These are phyloP conservation scores for Nettapus auritus DNA, from an alignment of 2,113 vertebrate genomes.

Conservation along the genomic window DNA sequence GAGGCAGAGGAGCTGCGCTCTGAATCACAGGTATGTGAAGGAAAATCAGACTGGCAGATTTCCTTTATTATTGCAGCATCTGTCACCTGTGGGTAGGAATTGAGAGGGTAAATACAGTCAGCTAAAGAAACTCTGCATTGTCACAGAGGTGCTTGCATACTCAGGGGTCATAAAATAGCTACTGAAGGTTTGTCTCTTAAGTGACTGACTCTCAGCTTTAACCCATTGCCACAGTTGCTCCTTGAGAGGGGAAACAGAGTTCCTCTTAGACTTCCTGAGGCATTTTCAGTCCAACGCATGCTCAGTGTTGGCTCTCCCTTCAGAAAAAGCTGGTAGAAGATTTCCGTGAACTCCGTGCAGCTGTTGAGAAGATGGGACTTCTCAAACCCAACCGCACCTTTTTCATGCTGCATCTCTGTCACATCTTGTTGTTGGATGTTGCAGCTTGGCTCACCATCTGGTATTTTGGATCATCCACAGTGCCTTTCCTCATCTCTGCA, in stretches of 20 bases:
- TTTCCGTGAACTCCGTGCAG: constrained; percentile 77
- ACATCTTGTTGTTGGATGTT: constrained; percentile 80
- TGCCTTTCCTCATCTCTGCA: constrained; percentile 73
- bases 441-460: constrained; percentile 79
- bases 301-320: background rate
- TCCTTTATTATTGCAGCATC: background rate
- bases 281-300: background rate
- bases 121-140: background rate
- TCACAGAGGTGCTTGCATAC: too few species aligned
- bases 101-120: too few species aligned
- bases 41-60: background rate
- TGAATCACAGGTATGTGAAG: background rate
- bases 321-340: constrained; percentile 79
- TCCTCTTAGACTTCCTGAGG: background rate
- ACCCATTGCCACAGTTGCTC: background rate
- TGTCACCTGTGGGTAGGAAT: background rate
- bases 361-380: constrained; percentile 80
- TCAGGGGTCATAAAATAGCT: too few species aligned
- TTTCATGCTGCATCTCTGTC: constrained; percentile 76
- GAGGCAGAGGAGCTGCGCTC: background rate
- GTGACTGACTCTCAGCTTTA: background rate
- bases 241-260: background rate
- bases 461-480: constrained; percentile 76
- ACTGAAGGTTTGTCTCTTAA: background rate
- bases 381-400: constrained; percentile 74